phyloP scores from a whole-genome alignment of 2,888 invertebrate genomes.

The Sarcophaga rosellei region DNA sequence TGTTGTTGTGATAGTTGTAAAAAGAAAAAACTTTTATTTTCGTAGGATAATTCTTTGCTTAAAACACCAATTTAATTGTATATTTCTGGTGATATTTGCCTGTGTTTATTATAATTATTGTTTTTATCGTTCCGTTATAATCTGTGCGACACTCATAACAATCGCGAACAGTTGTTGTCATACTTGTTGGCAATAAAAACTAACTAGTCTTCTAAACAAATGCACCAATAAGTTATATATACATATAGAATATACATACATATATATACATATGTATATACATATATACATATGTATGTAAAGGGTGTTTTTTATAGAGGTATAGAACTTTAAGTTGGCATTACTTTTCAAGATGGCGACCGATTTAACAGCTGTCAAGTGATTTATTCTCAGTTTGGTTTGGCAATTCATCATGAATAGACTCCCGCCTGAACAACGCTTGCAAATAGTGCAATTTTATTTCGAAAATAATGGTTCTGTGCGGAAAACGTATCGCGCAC shows the following conservation, averaged over 20 bases:
- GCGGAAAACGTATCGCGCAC: too few species aligned
- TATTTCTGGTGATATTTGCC: slow-evolving; percentile 1
- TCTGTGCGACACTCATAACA: slow-evolving; percentile 50
- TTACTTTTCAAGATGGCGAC: too few species aligned
- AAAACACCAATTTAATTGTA: slow-evolving; percentile 38
- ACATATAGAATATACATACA: not conserved
- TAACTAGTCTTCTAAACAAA: slow-evolving; percentile 23
- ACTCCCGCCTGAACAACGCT: too few species aligned
- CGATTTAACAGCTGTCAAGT: too few species aligned
- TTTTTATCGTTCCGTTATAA: slow-evolving; percentile 12
- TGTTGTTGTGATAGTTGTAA: not conserved
- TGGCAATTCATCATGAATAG: too few species aligned
- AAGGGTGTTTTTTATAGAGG: too few species aligned
- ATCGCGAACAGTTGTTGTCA: slow-evolving; percentile 40
- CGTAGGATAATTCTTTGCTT: not conserved
- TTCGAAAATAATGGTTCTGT: too few species aligned
- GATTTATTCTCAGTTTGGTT: too few species aligned
- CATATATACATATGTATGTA: too few species aligned
- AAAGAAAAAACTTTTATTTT: not conserved
- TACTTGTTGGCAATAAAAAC: slow-evolving; percentile 43
- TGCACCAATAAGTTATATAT: not conserved
- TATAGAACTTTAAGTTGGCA: too few species aligned
- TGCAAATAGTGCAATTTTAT: too few species aligned
- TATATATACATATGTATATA: too few species aligned
- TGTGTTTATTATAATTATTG: not conserved